Base-by-base conservation (phyloP, 2,888 invertebrate genomes). In the Clepsis dumicolana region DNA sequence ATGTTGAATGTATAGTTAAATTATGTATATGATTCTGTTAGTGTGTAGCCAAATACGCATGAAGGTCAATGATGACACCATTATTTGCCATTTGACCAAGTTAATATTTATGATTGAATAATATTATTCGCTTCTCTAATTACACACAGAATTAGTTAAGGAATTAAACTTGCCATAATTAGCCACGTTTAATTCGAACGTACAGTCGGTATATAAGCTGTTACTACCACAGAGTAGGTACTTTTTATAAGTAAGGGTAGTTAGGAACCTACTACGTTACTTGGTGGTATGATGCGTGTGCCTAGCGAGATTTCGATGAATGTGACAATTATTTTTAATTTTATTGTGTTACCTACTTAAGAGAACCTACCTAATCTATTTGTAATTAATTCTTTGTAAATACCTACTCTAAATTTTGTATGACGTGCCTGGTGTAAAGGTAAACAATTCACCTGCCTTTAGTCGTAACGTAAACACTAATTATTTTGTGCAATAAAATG, bases 81-180 rank as follows among this genome's bases (percentile, higher is more conserved):
- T 71, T 69, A 71, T 72, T 79, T 80, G 83, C 82, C 81, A 84
- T 81, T 80, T 71, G 73, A 74, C 67, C 72, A 72, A 72, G 70
- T 74, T 67, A 71, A 62, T 71, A 64, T 68, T 65, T 65, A 65
- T 70, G 29, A 35, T 44, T 66, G 18, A 60, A 38, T 54, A 53
- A 35, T 64, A 29, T 54, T 16, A n/a, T 41, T 38, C 24, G 24
- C 25, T 25, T 25, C 5, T 59, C 18, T 14, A 32, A 71, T 71
- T 38, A n/a, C 12, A 38, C n/a, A n/a, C n/a, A n/a, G n/a, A n/a
- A n/a, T n/a, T 72, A 71, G 75, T 73, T 79, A 82, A 78, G 74
- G 88, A 89, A 90, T 91, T 91, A 90, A 91, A 91, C 91, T 86
- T 87, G 90, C 93, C 93, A 92, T 92, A 87, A 71, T 72, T 81